Evolutionary conservation across 2,888 invertebrate species (phyloP).

Genomic region (Apodemia zela): DNA sequence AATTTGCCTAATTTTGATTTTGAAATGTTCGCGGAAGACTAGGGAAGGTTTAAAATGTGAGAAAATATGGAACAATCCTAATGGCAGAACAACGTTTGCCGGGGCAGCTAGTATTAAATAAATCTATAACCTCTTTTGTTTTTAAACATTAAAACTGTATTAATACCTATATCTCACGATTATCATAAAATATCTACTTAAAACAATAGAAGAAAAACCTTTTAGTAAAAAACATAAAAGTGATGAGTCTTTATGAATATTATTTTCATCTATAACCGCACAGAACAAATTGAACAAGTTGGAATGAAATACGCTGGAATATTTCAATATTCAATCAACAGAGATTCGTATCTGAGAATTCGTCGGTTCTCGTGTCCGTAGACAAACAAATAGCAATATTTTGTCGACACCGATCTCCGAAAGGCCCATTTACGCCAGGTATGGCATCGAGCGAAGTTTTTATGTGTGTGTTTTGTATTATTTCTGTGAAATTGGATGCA

Average conservation of each 20-base stretch:
- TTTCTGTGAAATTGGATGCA: constrained; percentile 59
- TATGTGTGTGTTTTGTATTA: constrained; percentile 54
- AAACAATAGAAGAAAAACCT: background rate
- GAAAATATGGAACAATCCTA: too few relatives aligned
- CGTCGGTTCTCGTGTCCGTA: constrained; percentile 13
- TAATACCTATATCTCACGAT: background rate
- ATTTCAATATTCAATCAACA: constrained; percentile 15
- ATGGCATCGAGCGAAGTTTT: constrained; percentile 57
- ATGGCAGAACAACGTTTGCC: too few relatives aligned
- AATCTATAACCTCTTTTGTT: too few relatives aligned
- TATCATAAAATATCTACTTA: background rate
- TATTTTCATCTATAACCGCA: background rate
- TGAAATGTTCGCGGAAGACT: too few relatives aligned
- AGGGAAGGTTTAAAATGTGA: too few relatives aligned
- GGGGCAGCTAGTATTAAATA: too few relatives aligned
- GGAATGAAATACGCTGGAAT: constrained; percentile 6
- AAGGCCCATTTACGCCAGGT: constrained; percentile 68
- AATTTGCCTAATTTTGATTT: too few relatives aligned
- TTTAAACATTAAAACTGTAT: too few relatives aligned
- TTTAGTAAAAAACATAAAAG: background rate
- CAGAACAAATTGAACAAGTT: constrained; percentile 7
- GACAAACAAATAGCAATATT: constrained; percentile 43
- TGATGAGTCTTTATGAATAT: background rate
- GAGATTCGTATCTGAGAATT: constrained; percentile 8
- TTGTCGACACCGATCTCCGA: constrained; percentile 51